phyloP scores from a whole-genome alignment of 2,797 vertebrate genomes.

The Acestrorhynchus altus region DNA sequence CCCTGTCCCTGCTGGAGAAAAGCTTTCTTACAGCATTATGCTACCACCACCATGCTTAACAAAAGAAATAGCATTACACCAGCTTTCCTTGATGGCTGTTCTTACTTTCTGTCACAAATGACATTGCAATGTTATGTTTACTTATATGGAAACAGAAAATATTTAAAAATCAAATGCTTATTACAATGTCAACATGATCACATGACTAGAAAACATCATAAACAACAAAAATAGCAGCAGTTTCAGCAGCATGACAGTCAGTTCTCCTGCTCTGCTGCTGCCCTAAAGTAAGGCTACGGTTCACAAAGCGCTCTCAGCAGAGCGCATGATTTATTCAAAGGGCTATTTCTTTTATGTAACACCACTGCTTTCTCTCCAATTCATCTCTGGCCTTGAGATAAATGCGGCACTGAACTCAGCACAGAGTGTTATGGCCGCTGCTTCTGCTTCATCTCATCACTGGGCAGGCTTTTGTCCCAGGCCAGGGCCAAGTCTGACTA shows the following conservation, averaged over 20 bases:
- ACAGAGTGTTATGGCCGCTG: constrained; percentile 7
- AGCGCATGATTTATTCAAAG: constrained; percentile 35
- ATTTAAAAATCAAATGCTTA: too few species aligned
- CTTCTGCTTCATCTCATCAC: constrained; percentile 9
- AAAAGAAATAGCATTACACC: too few species aligned
- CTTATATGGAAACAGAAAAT: too few species aligned
- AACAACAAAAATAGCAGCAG: not conserved
- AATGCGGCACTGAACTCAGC: constrained; percentile 18
- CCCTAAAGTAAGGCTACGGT: constrained; percentile 3
- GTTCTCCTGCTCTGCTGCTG: not conserved
- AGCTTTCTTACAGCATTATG: too few species aligned
- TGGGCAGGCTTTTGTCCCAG: constrained; percentile 3
- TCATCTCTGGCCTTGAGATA: constrained; percentile 37
- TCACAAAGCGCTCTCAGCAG: not conserved
- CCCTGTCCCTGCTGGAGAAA: too few species aligned
- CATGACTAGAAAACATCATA: not conserved
- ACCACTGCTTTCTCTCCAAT: constrained; percentile 11
- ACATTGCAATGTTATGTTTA: too few species aligned
- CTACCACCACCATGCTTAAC: too few species aligned
- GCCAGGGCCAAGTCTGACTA: not conserved
- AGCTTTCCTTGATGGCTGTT: too few species aligned
- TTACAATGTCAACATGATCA: not conserved
- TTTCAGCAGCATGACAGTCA: too few species aligned
- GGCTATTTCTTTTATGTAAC: constrained; percentile 15
- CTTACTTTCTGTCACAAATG: too few species aligned